Evolutionary conservation across 2,888 invertebrate genomes (phyloP).

Genomic region (Lypha dubia): DNA sequence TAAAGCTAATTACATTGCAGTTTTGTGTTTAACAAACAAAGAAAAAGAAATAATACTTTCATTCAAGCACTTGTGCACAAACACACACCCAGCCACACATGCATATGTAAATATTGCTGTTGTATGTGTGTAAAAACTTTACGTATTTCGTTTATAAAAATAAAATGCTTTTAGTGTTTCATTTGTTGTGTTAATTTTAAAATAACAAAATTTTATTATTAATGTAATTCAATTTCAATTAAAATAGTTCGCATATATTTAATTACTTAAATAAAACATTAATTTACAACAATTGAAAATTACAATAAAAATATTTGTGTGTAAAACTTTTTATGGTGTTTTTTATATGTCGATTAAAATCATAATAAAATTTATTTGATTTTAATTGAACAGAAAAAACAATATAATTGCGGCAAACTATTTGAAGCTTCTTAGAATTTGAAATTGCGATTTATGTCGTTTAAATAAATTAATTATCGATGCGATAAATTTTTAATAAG

Average conservation of each 20-base stretch:
- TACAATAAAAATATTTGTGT: neutral
- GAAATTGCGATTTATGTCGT: neutral
- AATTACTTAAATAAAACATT: neutral
- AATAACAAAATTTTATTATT: constrained; percentile 20
- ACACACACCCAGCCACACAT: neutral
- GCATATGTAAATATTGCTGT: neutral
- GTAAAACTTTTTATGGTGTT: neutral
- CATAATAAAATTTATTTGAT: neutral
- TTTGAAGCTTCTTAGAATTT: neutral
- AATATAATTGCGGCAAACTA: neutral
- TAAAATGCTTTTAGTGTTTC: constrained; percentile 13
- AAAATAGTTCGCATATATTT: constrained; percentile 8
- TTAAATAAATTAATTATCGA: neutral
- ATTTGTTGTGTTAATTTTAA: constrained; percentile 32
- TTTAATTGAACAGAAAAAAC: neutral
- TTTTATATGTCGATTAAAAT: constrained; percentile 3
- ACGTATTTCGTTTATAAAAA: neutral
- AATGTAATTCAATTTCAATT: neutral
- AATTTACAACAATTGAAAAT: neutral
- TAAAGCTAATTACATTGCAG: constrained; percentile 27
- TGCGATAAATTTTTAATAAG: too few relatives aligned
- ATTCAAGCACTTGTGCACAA: neutral
- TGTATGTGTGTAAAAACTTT: constrained; percentile 3
- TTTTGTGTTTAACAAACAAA: constrained; percentile 1
- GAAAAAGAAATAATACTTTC: constrained; percentile 9